phyloP scores from a whole-genome alignment of 2,888 invertebrate genomes.

The Dasysyrphus albostriatus region DNA sequence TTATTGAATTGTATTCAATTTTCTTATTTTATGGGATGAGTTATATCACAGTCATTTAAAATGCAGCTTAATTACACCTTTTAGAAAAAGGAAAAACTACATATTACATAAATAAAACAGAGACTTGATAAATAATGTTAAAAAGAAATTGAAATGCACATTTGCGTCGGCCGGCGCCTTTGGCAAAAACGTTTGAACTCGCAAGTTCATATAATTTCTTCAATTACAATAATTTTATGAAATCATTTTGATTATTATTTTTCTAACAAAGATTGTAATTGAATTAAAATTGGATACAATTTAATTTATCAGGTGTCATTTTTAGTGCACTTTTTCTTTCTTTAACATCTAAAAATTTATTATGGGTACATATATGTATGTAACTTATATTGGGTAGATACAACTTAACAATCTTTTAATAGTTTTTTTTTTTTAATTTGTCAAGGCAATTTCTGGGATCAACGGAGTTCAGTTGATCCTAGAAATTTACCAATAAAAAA shows the following conservation, averaged over 20 bases:
- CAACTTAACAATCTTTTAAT: too few species aligned
- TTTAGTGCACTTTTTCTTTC: not conserved
- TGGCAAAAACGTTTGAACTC: not conserved
- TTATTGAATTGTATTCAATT: slow-evolving; percentile 11
- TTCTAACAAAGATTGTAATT: not conserved
- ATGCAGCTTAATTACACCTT: not conserved
- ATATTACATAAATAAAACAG: not conserved
- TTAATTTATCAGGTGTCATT: not conserved
- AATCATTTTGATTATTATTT: not conserved
- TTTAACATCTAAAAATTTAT: too few species aligned
- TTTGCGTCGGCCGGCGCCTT: not conserved
- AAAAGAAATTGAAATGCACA: not conserved
- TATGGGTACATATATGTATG: too few species aligned
- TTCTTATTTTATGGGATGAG: slow-evolving; percentile 2
- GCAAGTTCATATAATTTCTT: not conserved
- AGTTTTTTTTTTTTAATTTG: too few species aligned
- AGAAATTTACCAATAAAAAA: too few species aligned
- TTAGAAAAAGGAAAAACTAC: not conserved
- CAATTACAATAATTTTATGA: not conserved
- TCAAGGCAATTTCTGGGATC: too few species aligned
- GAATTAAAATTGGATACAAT: not conserved
- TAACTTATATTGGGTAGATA: too few species aligned
- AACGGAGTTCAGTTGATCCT: too few species aligned
- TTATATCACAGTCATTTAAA: slow-evolving; percentile 7
- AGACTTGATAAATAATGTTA: not conserved